Conservation (phyloP, 2,797 vertebrate genomes). For the Darevskia mixta region DNA sequence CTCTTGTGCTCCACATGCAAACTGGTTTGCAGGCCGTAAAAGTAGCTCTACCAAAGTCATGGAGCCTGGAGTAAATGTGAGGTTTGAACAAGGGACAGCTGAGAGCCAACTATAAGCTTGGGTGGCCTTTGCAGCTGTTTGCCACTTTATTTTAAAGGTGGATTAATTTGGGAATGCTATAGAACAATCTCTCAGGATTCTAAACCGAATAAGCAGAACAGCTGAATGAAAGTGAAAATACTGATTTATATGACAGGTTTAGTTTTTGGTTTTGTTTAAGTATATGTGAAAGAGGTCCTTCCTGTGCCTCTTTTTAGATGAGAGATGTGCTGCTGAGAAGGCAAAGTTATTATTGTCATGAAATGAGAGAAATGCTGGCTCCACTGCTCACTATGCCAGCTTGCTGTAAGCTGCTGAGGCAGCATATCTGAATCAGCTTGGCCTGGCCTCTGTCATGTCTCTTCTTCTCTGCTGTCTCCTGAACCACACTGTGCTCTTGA, state of each 20-base stretch:
- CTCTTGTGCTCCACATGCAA: constrained; percentile 40
- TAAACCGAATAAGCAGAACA: constrained; percentile 29
- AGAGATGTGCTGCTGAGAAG: neutral
- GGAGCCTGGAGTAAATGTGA: neutral
- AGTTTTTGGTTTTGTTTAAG: neutral
- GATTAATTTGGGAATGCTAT: constrained; percentile 39
- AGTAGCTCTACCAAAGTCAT: constrained; percentile 37
- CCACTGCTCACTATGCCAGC: neutral
- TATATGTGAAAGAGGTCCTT: too few relatives aligned
- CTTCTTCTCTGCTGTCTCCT: neutral
- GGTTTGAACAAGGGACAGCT: constrained; percentile 51
- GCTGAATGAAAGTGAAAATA: constrained; percentile 36
- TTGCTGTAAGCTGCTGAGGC: neutral
- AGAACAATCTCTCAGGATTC: constrained; percentile 52
- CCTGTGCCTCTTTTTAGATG: neutral
- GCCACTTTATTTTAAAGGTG: constrained; percentile 34
- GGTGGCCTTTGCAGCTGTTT: constrained; percentile 66
- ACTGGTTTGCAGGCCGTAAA: constrained; percentile 52
- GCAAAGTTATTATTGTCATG: neutral
- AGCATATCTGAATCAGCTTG: neutral
- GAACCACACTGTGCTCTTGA: too few relatives aligned
- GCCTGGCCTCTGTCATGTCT: neutral
- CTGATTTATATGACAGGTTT: neutral
- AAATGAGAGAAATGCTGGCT: neutral
- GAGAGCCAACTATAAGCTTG: constrained; percentile 39